phyloP scores from a whole-genome alignment of 92 coral and sea anemone species.

The Palythoa grandis region DNA sequence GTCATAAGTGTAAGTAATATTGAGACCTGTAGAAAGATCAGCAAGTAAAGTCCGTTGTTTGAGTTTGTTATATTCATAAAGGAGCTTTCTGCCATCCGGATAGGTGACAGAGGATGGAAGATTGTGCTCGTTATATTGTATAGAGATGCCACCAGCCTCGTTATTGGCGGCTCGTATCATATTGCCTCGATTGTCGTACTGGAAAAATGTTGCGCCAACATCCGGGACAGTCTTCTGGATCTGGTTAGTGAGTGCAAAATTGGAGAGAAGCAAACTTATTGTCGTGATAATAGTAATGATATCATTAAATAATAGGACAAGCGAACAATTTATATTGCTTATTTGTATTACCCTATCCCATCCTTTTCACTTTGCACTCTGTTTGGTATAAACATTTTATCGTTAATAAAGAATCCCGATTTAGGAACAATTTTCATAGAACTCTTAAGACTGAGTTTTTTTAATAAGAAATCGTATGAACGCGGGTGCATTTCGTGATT shows the following conservation, averaged over 20 bases:
- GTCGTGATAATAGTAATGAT: not conserved
- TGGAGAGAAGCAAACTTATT: not conserved
- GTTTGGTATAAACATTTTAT: too few species aligned
- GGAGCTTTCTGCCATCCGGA: constrained; percentile 60
- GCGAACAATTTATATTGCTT: not conserved
- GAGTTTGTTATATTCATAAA: constrained; percentile 57
- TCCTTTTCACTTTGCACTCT: too few species aligned
- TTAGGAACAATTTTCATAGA: too few species aligned
- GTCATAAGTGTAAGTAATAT: constrained; percentile 65
- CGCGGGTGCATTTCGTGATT: too few species aligned
- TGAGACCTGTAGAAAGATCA: constrained; percentile 51
- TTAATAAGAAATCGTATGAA: too few species aligned
- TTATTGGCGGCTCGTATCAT: constrained; percentile 69
- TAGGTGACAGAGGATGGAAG: constrained; percentile 61
- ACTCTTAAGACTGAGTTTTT: too few species aligned
- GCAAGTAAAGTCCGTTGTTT: constrained; percentile 65
- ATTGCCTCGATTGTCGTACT: constrained; percentile 62
- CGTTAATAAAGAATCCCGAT: too few species aligned
- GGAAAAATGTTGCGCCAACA: constrained; percentile 63
- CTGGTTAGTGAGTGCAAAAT: constrained; percentile 14
- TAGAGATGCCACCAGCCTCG: constrained; percentile 54
- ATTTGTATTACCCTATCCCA: too few species aligned
- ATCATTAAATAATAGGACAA: too few species aligned
- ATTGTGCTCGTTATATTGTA: constrained; percentile 59
- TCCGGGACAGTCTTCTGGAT: constrained; percentile 61